A percentile compares a stretch with the other conserved stretches of the same genome.
These are phyloP conservation scores for Neoitamus cyanurus DNA, from an alignment of 2,888 invertebrate species.

Conservation along the genomic window DNA sequence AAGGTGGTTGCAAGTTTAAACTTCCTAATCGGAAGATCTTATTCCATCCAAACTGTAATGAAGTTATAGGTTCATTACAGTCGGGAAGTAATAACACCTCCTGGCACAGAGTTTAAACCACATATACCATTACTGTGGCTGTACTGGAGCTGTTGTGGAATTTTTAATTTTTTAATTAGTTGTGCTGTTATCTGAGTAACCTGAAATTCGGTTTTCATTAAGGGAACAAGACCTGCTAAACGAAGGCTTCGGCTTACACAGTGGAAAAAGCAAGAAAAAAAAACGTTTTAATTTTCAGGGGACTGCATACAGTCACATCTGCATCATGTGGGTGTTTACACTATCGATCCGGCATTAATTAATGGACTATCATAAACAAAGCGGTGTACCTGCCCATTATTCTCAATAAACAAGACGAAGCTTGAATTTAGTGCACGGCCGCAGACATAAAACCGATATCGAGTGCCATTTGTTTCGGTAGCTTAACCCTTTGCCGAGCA, in stretches of 20 bases:
- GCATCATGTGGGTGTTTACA: neutral
- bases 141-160: too few species aligned
- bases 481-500: neutral
- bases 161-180: neutral
- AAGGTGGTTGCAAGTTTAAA: neutral
- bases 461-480: neutral
- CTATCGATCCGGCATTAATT: neutral
- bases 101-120: too few species aligned
- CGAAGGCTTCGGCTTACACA: neutral
- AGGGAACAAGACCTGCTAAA: neutral
- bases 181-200: too few species aligned
- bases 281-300: neutral
- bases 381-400: neutral
- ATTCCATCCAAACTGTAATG: neutral
- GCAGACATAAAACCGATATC: neutral
- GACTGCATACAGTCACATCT: neutral
- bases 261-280: neutral
- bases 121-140: too few species aligned
- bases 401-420: neutral
- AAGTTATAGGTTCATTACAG: neutral
- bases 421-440: neutral
- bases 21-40: neutral
- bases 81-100: neutral
- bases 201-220: neutral
- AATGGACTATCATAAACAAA: slow-evolving; percentile 1